These are phyloP conservation scores for Morpho deidamia DNA, from an alignment of 2,888 invertebrate species.

Conservation along the genomic window DNA sequence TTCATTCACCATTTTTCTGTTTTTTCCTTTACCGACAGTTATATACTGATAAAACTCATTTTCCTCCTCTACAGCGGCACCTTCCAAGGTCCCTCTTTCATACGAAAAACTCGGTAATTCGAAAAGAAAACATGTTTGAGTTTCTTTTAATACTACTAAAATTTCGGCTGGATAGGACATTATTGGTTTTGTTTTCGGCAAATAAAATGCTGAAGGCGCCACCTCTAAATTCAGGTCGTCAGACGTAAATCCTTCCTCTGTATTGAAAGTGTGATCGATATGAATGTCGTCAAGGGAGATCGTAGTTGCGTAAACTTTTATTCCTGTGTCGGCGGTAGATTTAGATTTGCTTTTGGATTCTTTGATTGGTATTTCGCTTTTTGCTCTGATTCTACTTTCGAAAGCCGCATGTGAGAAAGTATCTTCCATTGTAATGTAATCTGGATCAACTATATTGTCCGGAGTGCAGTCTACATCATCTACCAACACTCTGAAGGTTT, in stretches of 20 bases:
- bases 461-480: constrained; percentile 52
- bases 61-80: constrained; percentile 73
- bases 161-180: constrained; percentile 76
- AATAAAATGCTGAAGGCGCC: constrained; percentile 63
- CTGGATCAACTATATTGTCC: constrained; percentile 45
- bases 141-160: constrained; percentile 81
- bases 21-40: constrained; percentile 82
- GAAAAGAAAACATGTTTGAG: constrained; percentile 80
- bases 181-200: constrained; percentile 46
- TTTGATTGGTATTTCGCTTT: constrained; percentile 42
- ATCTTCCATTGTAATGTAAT: constrained; percentile 52
- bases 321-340: constrained; percentile 38
- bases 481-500: constrained; percentile 39
- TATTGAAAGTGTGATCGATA: constrained; percentile 69
- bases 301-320: constrained; percentile 66
- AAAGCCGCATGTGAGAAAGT: constrained; percentile 55
- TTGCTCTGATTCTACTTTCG: constrained; percentile 39
- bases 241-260: constrained; percentile 48
- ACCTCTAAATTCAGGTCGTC: constrained; percentile 42
- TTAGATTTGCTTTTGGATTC: constrained; percentile 35
- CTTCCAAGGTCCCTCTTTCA: constrained; percentile 79
- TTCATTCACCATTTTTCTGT: constrained; percentile 81
- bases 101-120: constrained; percentile 82
- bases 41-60: constrained; percentile 83
- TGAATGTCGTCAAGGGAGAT: constrained; percentile 72